A percentile compares a stretch with the other conserved stretches of the same genome.
phyloP scores from a whole-genome alignment of 2,113 vertebrate species.

The Notiomystis cincta region DNA sequence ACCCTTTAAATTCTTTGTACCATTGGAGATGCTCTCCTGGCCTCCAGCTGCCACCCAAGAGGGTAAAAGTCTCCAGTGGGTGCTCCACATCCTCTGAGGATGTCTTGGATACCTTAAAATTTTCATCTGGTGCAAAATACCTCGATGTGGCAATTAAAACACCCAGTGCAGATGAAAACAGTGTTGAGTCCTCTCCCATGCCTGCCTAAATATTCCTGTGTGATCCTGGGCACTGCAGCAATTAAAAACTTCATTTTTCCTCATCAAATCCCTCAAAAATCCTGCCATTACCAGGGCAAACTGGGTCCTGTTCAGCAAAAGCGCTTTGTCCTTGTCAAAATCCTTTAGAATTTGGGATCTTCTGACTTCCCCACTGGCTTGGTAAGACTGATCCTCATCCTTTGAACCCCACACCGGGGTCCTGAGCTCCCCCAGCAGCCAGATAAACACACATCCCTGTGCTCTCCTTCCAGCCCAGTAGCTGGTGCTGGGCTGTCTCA shows the following conservation, averaged over 20 bases:
- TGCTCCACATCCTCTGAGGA: neutral
- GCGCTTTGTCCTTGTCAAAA: neutral
- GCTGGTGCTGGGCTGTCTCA: constrained; percentile 57
- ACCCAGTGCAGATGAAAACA: neutral
- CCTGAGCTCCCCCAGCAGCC: neutral
- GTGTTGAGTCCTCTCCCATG: neutral
- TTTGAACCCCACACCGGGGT: neutral
- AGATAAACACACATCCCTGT: neutral
- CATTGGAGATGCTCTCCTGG: neutral
- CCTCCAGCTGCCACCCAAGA: neutral
- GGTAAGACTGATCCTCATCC: neutral
- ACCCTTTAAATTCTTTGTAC: neutral
- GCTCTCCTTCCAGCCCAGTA: neutral
- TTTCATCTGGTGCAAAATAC: neutral
- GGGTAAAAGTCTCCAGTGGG: neutral
- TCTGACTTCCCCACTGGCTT: neutral
- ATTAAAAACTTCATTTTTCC: neutral
- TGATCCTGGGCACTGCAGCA: neutral
- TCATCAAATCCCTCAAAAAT: neutral
- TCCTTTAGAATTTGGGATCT: neutral
- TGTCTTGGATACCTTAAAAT: neutral
- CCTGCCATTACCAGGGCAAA: neutral
- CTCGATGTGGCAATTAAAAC: neutral
- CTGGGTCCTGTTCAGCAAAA: neutral
- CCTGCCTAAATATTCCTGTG: neutral